phyloP scores from a whole-genome alignment of 2,888 invertebrate genomes.

The Eupithecia dodoneata region DNA sequence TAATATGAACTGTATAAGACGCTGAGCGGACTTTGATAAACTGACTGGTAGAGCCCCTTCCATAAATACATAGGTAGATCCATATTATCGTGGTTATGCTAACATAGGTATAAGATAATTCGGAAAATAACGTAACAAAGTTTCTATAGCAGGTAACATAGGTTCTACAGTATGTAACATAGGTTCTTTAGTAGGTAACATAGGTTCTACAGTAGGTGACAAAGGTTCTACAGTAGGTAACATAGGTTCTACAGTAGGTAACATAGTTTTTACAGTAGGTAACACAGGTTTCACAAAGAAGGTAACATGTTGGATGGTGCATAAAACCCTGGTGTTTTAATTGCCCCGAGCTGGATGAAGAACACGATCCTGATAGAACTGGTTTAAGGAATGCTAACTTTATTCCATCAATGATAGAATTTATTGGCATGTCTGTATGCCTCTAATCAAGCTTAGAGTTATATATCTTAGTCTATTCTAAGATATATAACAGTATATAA shows the following conservation, averaged over 20 bases:
- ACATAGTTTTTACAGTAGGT: neutral
- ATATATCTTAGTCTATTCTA: too few relatives aligned
- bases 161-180: neutral
- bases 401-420: neutral
- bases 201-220: too few relatives aligned
- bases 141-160: neutral
- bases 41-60: neutral
- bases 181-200: too few relatives aligned
- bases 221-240: too few relatives aligned
- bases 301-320: neutral
- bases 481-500: too few relatives aligned
- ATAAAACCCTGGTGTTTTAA: neutral
- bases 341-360: neutral
- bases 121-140: neutral
- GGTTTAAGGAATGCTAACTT: neutral
- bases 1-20: neutral
- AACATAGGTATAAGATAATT: neutral
- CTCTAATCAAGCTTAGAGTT: neutral
- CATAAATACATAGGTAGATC: neutral
- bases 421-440: neutral
- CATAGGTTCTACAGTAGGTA: neutral
- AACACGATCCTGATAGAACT: neutral
- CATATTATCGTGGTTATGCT: neutral
- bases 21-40: neutral
- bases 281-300: neutral